These are phyloP conservation scores for Lophotis ruficrista DNA, from an alignment of 2,113 vertebrate genomes.

Conservation along the genomic window DNA sequence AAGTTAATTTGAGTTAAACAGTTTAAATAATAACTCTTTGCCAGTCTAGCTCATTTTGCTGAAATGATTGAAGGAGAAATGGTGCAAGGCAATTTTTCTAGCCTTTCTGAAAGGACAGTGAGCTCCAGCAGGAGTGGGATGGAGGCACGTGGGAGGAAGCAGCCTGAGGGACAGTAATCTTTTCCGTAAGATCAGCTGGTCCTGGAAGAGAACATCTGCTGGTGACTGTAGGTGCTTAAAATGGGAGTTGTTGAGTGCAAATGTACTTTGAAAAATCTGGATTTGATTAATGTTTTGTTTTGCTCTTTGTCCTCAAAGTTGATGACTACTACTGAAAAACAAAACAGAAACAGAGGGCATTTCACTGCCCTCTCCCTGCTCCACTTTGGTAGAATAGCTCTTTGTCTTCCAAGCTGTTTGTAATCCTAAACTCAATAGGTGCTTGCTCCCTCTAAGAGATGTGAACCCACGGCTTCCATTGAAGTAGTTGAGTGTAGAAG, in stretches of 20 bases:
- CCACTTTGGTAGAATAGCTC: neutral
- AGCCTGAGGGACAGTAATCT: neutral
- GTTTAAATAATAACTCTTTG: neutral
- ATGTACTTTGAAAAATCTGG: conserved; percentile 59
- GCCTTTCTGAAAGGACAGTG: neutral
- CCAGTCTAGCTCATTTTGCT: neutral
- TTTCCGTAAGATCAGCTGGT: conserved; percentile 37
- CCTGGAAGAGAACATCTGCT: conserved; percentile 49
- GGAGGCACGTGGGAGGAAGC: neutral
- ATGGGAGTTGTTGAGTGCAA: conserved; percentile 48
- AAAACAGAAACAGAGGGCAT: conserved; percentile 47
- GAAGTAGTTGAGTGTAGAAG: conserved; percentile 21
- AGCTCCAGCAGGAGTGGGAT: neutral
- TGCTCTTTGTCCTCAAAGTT: conserved; percentile 59
- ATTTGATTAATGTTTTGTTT: conserved; percentile 64
- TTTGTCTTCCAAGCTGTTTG: conserved; percentile 33
- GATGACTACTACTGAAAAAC: conserved; percentile 49
- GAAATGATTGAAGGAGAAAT: conserved; percentile 22
- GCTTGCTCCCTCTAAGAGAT: conserved; percentile 29
- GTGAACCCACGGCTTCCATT: conserved; percentile 21
- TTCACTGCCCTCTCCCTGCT: neutral
- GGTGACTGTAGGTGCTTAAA: conserved; percentile 58
- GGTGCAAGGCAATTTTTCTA: neutral
- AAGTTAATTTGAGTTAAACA: neutral
- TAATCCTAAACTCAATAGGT: conserved; percentile 35